phyloP scores from a whole-genome alignment of 2,113 vertebrate species.

The Clarias batrachus region DNA sequence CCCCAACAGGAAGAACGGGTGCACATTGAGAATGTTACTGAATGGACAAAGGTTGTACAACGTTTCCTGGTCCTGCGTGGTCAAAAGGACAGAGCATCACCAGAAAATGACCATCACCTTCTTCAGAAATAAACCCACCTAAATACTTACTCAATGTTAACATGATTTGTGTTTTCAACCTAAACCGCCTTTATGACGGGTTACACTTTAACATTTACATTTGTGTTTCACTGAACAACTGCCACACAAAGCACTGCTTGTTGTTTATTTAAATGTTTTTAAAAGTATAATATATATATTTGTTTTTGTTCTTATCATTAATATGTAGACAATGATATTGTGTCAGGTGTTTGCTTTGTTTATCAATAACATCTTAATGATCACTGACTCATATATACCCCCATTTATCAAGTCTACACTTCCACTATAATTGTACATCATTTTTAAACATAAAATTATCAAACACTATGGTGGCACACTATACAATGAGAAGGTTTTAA shows the following conservation, averaged over 20 bases:
- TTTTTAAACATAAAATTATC: too few relatives aligned
- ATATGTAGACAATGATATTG: neutral
- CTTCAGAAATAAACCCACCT: neutral
- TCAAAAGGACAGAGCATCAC: neutral
- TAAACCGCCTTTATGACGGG: neutral
- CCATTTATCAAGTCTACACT: too few relatives aligned
- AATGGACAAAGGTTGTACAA: constrained; percentile 46
- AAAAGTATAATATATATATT: neutral
- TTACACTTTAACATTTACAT: neutral
- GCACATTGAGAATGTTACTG: constrained; percentile 43
- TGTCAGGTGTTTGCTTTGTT: too few relatives aligned
- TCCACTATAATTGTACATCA: too few relatives aligned
- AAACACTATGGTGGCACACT: too few relatives aligned
- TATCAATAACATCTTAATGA: too few relatives aligned
- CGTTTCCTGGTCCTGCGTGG: constrained; percentile 51
- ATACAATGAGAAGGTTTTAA: too few relatives aligned
- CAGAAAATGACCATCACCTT: constrained; percentile 26
- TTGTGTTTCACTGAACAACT: neutral
- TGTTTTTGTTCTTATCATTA: neutral
- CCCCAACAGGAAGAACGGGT: constrained; percentile 26
- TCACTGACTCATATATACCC: too few relatives aligned
- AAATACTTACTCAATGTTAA: neutral
- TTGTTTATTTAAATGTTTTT: neutral
- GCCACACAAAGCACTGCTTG: neutral
- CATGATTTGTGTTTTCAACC: neutral